phyloP scores from a whole-genome alignment of 2,888 invertebrate genomes.

The Drosophila robusta region DNA sequence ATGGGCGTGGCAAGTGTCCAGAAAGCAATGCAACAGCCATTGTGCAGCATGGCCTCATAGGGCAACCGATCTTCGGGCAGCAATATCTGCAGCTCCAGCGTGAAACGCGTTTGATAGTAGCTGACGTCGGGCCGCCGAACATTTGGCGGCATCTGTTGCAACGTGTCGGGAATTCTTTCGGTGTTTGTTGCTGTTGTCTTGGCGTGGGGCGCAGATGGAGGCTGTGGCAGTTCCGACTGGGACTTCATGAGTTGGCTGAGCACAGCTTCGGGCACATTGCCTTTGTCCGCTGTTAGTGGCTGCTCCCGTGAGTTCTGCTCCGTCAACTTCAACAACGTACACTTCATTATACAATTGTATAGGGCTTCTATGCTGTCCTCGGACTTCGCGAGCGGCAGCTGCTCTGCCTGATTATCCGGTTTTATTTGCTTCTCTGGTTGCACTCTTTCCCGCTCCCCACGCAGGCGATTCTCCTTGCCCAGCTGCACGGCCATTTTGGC shows the following conservation, averaged over 20 bases:
- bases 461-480: slow-evolving; percentile 23
- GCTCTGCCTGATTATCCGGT: neutral
- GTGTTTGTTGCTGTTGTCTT: neutral
- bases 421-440: neutral
- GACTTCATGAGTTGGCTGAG: neutral
- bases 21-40: slow-evolving; percentile 32
- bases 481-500: slow-evolving; percentile 29
- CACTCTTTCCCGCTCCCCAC: slow-evolving; percentile 2
- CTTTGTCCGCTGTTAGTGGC: neutral
- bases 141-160: slow-evolving; percentile 2
- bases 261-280: neutral
- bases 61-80: slow-evolving; percentile 38
- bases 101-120: slow-evolving; percentile 58
- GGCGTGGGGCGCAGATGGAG: no score
- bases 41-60: slow-evolving; percentile 31
- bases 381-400: neutral
- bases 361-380: slow-evolving; percentile 23
- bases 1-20: slow-evolving; percentile 13
- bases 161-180: neutral
- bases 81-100: slow-evolving; percentile 50
- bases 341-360: slow-evolving; percentile 38
- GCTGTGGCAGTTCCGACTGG: neutral
- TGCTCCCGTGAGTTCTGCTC: neutral
- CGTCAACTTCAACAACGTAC: slow-evolving; percentile 17
- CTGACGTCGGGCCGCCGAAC: slow-evolving; percentile 44